These are phyloP conservation scores for Ptychobarbus kaznakovi DNA, from an alignment of 2,797 vertebrate species.

Conservation along the genomic window DNA sequence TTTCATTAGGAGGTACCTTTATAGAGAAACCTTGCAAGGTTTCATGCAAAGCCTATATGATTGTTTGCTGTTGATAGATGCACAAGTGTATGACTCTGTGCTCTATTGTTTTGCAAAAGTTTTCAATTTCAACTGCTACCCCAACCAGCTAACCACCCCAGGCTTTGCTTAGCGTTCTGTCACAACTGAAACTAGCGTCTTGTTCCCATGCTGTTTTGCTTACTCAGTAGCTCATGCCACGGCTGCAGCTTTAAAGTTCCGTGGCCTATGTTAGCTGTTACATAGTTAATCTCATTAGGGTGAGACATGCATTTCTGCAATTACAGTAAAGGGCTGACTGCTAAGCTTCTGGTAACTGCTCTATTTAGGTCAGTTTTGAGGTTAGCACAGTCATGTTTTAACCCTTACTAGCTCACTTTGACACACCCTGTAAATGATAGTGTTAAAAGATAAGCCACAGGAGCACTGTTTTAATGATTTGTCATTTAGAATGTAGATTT, in stretches of 20 bases:
- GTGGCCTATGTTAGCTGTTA: conserved; percentile 47
- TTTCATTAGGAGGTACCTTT: background rate
- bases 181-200: conserved; percentile 47
- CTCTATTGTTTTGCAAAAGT: conserved; percentile 8
- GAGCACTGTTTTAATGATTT: background rate
- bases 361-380: conserved; percentile 80
- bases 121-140: conserved; percentile 43
- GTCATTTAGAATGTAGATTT: background rate
- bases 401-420: conserved; percentile 31
- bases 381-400: conserved; percentile 64
- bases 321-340: conserved; percentile 75
- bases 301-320: conserved; percentile 66
- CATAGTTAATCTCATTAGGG: conserved; percentile 56
- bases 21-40: background rate
- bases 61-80: background rate
- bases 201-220: conserved; percentile 53
- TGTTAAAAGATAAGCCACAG: conserved; percentile 1
- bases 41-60: background rate
- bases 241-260: conserved; percentile 4
- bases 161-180: conserved; percentile 42
- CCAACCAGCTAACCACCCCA: conserved; percentile 36
- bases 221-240: conserved; percentile 35
- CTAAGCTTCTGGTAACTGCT: conserved; percentile 78
- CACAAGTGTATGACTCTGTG: background rate
- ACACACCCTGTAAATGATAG: conserved; percentile 37